Evolutionary conservation across 2,888 invertebrate genomes (phyloP).

Genomic region (Heterodera filipjevi): DNA sequence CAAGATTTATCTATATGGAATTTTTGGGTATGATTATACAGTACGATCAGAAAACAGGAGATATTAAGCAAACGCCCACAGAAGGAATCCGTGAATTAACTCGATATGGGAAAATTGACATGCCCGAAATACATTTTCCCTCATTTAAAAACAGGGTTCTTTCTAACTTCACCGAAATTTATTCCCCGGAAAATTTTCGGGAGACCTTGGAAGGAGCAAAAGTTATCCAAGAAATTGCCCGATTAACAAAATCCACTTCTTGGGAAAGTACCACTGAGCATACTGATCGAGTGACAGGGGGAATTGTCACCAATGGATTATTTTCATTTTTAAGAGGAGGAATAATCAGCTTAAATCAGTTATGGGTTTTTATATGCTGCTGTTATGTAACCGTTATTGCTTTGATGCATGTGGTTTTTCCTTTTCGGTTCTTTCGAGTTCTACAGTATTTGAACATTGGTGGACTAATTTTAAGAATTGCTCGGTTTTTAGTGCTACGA

Average conservation of each 20-base stretch:
- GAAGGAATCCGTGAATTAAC: neutral
- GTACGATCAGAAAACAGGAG: slow-evolving; percentile 14
- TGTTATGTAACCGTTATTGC: neutral
- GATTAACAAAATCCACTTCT: neutral
- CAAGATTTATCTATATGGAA: neutral
- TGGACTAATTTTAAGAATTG: neutral
- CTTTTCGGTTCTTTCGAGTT: neutral
- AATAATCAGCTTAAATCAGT: neutral
- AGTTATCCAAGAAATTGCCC: slow-evolving; percentile 7
- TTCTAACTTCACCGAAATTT: slow-evolving; percentile 13
- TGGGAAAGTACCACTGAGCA: neutral
- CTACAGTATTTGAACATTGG: neutral
- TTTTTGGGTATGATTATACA: neutral
- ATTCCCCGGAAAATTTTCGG: slow-evolving; percentile 14
- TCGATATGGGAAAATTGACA: slow-evolving; percentile 1
- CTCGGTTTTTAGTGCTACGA: neutral
- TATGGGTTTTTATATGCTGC: slow-evolving; percentile 13
- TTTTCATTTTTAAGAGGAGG: slow-evolving; percentile 16
- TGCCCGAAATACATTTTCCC: neutral
- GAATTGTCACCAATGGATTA: slow-evolving; percentile 4
- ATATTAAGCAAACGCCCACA: neutral
- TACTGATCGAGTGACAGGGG: neutral
- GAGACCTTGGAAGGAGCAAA: slow-evolving; percentile 12
- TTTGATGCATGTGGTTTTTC: neutral
- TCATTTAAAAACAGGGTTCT: slow-evolving; percentile 13